Evolutionary conservation across 1,140 invertebrate genomes (phyloP), one percentile per base, ranked within the genome.

Genomic region (Leptoteleia sp.): DNA sequence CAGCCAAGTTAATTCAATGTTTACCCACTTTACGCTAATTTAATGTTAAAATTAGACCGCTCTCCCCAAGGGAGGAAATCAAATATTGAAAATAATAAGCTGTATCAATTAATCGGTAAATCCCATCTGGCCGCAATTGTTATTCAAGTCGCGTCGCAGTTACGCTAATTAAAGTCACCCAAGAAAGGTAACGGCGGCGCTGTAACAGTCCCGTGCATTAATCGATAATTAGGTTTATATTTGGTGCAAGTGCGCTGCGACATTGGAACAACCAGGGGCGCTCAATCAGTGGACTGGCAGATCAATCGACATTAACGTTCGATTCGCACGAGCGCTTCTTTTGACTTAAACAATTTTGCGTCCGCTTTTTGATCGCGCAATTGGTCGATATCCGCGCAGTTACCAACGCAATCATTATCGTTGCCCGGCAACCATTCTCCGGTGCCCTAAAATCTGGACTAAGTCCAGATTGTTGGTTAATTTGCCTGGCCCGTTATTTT

Each of bases 401-500:
- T 70, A 64, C 64, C 43, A 57, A 62, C 64, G 43, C 64, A 70
- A 40, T 50, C 65, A 65, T n/a, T n/a, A n/a, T 35, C 40, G 75
- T 77, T 61, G 75, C 75, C 9, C 40, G 16, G 67, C 75, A 71
- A 78, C 75, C 54, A 52, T 71, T 64, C 45, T 68, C 40, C 50
- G 12, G 2, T 37, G 17, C 38, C 13, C 55, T 29, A 13, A 55
- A 73, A 73, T 48, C 48, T 73, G 50, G 40, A 73, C 38, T 27
- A 54, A 27, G 40, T 72, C 57, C 55, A 72, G 48, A 62, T 62
- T 38, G 38, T 59, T 38, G 35, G 19, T 37, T 54, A 48, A 43
- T 62, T 62, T 37, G 8, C 15, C 47, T 57, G n/a, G 9, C 12
- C 16, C 17, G 7, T 42, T 31, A 25, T 25, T 25, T 25, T 25